Conservation (phyloP, 2,797 vertebrate genomes). For the Nyctalus aviator region DNA sequence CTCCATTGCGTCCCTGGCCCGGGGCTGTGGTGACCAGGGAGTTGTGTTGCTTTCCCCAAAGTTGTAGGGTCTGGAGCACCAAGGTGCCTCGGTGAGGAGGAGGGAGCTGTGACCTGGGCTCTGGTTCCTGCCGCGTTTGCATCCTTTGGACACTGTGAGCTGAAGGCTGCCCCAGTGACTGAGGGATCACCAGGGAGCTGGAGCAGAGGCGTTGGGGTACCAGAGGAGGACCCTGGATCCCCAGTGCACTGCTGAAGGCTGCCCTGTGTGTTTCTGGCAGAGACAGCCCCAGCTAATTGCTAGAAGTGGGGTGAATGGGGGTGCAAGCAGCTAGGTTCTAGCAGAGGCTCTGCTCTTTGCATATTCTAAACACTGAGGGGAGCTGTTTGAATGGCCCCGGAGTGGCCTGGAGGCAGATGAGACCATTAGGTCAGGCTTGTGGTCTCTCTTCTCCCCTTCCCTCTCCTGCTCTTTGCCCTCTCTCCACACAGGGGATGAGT, state of each 20-base stretch:
- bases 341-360: not conserved
- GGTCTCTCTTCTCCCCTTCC: not conserved
- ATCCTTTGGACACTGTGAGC: constrained; percentile 67
- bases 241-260: not conserved
- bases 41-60: constrained; percentile 56
- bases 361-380: not conserved
- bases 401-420: not conserved
- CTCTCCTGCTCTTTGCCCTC: not conserved
- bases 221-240: constrained; percentile 58
- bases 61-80: constrained; percentile 61
- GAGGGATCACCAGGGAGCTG: constrained; percentile 22
- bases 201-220: not conserved
- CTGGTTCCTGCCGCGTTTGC: constrained; percentile 58
- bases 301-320: constrained; percentile 11
- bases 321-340: not conserved
- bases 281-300: not conserved
- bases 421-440: not conserved
- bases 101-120: not conserved
- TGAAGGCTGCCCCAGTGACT: constrained; percentile 60
- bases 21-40: not conserved
- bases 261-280: not conserved
- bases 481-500: constrained; percentile 73
- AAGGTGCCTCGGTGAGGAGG: not conserved
- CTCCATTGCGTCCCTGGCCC: not conserved
- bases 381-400: constrained; percentile 42